Evolutionary conservation across 2,797 vertebrate genomes (phyloP).

Genomic region (Sciurus carolinensis): DNA sequence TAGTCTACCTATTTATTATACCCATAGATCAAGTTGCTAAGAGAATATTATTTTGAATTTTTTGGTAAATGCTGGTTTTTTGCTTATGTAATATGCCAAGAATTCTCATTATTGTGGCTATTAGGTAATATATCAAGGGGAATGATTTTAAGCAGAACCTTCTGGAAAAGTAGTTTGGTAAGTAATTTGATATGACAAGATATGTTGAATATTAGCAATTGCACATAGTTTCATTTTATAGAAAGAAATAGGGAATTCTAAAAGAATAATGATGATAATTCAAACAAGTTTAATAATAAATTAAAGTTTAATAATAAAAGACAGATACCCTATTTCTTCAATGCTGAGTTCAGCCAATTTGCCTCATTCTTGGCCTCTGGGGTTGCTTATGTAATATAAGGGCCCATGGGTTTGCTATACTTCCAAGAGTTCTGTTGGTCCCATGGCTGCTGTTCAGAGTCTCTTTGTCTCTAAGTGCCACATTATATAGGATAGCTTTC

Average conservation of each 20-base stretch:
- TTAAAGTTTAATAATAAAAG: neutral
- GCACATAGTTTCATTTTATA: neutral
- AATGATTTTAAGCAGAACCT: neutral
- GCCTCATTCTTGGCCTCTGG: neutral
- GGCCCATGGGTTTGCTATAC: neutral
- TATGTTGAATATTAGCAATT: neutral
- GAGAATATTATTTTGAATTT: neutral
- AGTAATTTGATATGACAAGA: conserved; percentile 43
- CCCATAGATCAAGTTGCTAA: neutral
- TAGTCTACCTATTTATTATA: neutral
- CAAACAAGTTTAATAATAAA: neutral
- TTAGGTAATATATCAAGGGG: neutral
- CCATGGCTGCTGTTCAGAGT: neutral
- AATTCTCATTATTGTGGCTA: neutral
- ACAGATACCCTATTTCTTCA: neutral
- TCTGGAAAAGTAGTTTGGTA: neutral
- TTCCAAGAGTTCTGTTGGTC: neutral
- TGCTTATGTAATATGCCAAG: neutral
- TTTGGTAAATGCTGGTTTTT: neutral
- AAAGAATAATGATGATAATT: neutral
- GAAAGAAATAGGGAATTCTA: neutral
- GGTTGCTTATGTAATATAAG: neutral
- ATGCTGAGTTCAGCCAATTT: neutral
- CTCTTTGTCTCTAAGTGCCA: neutral
- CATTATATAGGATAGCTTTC: neutral